Evolutionary conservation across 2,888 invertebrate genomes (phyloP), one percentile per base, ranked within the genome.

Genomic region (Steinernema carpocapsae): DNA sequence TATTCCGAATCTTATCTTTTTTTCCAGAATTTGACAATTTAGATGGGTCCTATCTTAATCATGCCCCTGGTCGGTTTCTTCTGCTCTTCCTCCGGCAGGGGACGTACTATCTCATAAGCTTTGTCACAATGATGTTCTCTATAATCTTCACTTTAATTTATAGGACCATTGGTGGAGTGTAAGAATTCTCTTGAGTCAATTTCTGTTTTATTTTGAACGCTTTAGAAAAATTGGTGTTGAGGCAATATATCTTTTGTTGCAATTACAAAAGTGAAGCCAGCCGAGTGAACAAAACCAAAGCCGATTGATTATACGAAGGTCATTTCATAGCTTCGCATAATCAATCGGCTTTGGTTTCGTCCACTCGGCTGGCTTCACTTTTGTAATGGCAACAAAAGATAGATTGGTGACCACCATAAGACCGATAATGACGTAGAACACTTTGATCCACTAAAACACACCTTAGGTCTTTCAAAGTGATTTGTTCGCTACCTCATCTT

Each of bases 321-420:
- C 10, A 6, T 37, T 10, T 6, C 37, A 10, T 37, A 3, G 3
- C 10, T 10, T 37, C 10, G 37, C n/a, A n/a, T n/a, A n/a, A n/a
- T 37, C 37, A 37, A 37, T 37, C n/a, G n/a, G n/a, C 37, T 10
- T 37, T 10, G 37, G 4, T 37, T 52, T 52, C 32, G 64, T 64
- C 64, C 64, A 64, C 32, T 29, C 26, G 37, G 64, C 64, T 7
- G 64, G 64, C 19, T 64, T 64, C 32, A 64, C 64, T 26, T 32
- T 64, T 17, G 64, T 64, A 1, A 64, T 26, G 4, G 29, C 32
- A 3, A 64, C 64, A 29, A 64, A 64, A 26, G 29, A 37, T 2
- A 64, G 6, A 29, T 64, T 64, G 29, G 64, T 64, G 1, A 32
- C 64, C 4, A 26, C 26, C 17, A 64, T 29, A 1, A 64, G 17